Conservation (phyloP, 2,888 invertebrate genomes). For the Dasypolia templi region DNA sequence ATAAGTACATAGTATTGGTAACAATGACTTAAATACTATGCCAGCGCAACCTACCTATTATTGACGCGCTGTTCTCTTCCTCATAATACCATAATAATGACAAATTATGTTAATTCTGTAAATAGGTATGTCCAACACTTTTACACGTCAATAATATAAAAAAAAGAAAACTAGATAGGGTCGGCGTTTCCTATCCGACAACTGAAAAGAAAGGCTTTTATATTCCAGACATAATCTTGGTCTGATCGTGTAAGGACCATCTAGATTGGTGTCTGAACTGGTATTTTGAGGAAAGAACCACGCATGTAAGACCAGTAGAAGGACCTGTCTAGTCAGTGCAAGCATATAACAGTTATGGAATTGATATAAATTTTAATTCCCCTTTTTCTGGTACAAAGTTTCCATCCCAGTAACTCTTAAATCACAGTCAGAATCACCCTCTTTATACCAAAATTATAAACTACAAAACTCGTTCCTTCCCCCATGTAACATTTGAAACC, state of each 20-base stretch:
- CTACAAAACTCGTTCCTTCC: constrained; percentile 21
- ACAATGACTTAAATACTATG: too few species aligned
- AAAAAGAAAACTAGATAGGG: too few species aligned
- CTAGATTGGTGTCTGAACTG: not conserved
- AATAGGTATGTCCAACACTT: too few species aligned
- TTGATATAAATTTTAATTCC: not conserved
- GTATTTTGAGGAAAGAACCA: not conserved
- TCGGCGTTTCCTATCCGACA: too few species aligned
- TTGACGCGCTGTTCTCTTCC: too few species aligned
- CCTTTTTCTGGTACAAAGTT: not conserved
- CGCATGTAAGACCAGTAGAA: not conserved
- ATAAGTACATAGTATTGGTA: too few species aligned
- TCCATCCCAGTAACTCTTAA: not conserved
- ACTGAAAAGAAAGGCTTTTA: too few species aligned
- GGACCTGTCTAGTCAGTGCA: not conserved
- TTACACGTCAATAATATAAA: too few species aligned
- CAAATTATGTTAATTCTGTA: too few species aligned
- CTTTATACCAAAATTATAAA: not conserved
- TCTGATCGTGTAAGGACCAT: not conserved
- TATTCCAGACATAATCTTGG: not conserved
- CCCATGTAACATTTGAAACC: constrained; percentile 44
- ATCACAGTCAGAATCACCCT: not conserved
- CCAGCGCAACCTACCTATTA: too few species aligned
- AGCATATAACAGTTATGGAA: not conserved
- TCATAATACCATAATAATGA: too few species aligned